Evolutionary conservation across 2,888 invertebrate genomes (phyloP).

Genomic region (Trissolcus brochymenae): DNA sequence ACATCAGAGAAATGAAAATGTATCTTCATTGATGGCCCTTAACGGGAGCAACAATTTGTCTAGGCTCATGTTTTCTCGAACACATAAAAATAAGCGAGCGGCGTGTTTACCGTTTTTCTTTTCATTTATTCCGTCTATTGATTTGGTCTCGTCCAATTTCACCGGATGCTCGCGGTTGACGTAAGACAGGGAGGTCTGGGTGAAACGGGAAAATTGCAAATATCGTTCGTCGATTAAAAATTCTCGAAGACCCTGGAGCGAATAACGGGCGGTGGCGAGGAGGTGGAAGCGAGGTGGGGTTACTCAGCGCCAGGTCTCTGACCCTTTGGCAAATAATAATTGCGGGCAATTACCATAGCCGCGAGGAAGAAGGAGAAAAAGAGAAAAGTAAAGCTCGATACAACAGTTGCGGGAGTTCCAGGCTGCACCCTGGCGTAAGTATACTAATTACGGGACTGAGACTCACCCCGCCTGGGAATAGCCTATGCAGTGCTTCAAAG

Average conservation of each 20-base stretch:
- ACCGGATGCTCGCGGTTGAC: conserved; percentile 57
- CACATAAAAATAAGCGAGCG: conserved; percentile 45
- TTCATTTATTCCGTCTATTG: conserved; percentile 51
- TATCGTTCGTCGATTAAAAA: conserved; percentile 65
- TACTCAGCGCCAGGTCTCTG: conserved; percentile 61
- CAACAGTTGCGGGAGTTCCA: conserved; percentile 61
- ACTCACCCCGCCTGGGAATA: conserved; percentile 56
- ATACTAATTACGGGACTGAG: conserved; percentile 61
- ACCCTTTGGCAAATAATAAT: conserved; percentile 70
- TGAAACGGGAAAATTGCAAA: conserved; percentile 62
- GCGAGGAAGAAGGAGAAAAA: conserved; percentile 62
- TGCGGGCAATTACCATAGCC: conserved; percentile 70
- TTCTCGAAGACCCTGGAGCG: conserved; percentile 60
- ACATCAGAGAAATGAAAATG: conserved; percentile 16
- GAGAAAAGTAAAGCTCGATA: conserved; percentile 57
- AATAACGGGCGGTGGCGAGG: conserved; percentile 40
- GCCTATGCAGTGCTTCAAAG: conserved; percentile 58
- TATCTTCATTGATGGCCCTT: not conserved
- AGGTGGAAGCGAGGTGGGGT: conserved; percentile 46
- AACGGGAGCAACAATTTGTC: conserved; percentile 27
- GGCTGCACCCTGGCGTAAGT: conserved; percentile 58
- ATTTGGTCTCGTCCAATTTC: conserved; percentile 58
- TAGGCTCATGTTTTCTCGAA: conserved; percentile 21
- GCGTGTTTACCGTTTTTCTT: conserved; percentile 53
- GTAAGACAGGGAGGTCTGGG: conserved; percentile 58